phyloP scores from a whole-genome alignment of 2,113 vertebrate species.

The Poeciliopsis occidentalis region DNA sequence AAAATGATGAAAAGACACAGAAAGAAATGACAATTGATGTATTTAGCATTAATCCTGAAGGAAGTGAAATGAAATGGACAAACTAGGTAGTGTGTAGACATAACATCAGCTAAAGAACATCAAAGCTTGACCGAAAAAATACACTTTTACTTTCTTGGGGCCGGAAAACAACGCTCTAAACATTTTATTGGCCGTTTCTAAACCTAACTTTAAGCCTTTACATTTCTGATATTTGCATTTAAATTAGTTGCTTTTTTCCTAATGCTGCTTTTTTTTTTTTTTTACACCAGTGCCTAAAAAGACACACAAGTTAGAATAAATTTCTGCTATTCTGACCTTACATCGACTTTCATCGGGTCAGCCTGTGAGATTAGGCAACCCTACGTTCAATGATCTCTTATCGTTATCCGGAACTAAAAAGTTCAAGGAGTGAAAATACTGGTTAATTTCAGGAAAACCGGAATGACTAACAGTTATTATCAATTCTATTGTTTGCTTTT shows the following conservation, averaged over 20 bases:
- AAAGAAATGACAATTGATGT: neutral
- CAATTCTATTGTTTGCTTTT: neutral
- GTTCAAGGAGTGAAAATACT: neutral
- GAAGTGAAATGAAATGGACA: neutral
- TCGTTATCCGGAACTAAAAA: neutral
- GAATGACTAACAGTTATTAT: neutral
- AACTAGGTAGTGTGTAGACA: neutral
- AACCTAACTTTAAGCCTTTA: neutral
- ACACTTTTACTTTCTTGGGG: neutral
- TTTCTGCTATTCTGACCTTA: neutral
- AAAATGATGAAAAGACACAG: neutral
- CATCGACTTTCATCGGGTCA: neutral
- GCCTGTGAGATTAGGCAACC: constrained; percentile 2
- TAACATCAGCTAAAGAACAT: neutral
- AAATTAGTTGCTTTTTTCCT: neutral
- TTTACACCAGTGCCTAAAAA: neutral
- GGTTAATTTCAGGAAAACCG: constrained; percentile 11
- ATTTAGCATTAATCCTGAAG: neutral
- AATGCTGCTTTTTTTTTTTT: neutral
- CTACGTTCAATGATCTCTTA: constrained; percentile 17
- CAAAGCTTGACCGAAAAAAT: neutral
- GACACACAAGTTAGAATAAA: neutral
- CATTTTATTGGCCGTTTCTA: neutral
- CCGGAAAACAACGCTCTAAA: neutral
- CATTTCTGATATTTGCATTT: neutral